Conservation (phyloP, 2,888 invertebrate species). For the Drosophila subquinaria region DNA sequence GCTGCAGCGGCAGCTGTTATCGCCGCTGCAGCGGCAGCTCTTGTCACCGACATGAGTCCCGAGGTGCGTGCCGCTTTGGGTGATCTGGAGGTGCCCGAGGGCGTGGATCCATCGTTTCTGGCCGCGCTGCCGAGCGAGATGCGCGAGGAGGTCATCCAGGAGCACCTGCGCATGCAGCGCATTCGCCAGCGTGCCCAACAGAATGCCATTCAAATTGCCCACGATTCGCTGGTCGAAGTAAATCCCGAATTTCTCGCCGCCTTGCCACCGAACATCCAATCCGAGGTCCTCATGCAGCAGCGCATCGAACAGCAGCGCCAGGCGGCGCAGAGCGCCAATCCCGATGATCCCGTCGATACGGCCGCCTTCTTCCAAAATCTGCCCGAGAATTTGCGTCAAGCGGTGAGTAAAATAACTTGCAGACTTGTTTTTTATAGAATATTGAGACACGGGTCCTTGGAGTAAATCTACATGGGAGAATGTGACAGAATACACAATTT, state of each 20-base stretch:
- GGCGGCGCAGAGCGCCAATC: slow-evolving; percentile 90
- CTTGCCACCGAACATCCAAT: slow-evolving; percentile 93
- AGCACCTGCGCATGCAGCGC: slow-evolving; percentile 89
- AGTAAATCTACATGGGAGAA: no score
- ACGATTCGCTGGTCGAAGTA: slow-evolving; percentile 88
- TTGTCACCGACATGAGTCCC: slow-evolving; percentile 76
- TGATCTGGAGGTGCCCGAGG: slow-evolving; percentile 89
- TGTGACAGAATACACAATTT: no score
- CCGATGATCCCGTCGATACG: slow-evolving; percentile 92
- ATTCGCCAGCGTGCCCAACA: slow-evolving; percentile 87
- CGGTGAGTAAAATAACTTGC: slow-evolving; percentile 85
- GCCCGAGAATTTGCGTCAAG: slow-evolving; percentile 91
- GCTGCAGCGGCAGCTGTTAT: slow-evolving; percentile 1
- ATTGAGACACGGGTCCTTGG: no score
- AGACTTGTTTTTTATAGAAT: no score
- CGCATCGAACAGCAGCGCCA: slow-evolving; percentile 90
- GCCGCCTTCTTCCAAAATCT: slow-evolving; percentile 93
- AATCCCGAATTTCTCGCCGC: slow-evolving; percentile 96
- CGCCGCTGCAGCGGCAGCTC: no score
- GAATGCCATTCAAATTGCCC: slow-evolving; percentile 84
- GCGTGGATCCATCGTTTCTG: slow-evolving; percentile 95
- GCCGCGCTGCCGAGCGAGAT: slow-evolving; percentile 95
- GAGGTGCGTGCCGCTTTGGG: slow-evolving; percentile 83
- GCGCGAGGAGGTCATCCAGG: slow-evolving; percentile 93
- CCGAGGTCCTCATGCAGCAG: slow-evolving; percentile 92